Percentiles rank a stretch among this genome's conserved stretches.
Conservation (phyloP, 2,113 vertebrate genomes). For the Synchiropus splendidus region DNA sequence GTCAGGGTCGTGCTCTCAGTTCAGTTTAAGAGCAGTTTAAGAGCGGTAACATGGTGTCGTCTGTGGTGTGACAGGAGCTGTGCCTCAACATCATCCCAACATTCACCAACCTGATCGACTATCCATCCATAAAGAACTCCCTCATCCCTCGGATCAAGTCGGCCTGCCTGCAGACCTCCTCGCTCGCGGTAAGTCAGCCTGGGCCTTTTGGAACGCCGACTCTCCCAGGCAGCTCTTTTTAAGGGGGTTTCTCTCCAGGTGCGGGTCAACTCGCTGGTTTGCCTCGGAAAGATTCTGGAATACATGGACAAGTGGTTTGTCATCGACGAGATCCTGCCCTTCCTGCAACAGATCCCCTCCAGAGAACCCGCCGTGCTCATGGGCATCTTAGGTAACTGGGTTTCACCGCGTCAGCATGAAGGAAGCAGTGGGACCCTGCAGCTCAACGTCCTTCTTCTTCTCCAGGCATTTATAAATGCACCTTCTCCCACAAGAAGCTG, state of each 20-base stretch:
- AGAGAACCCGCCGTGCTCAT: slow-evolving; percentile 96
- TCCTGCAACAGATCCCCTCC: slow-evolving; percentile 95
- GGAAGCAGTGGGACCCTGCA: neutral
- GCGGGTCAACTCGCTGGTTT: slow-evolving; percentile 94
- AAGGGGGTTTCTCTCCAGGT: slow-evolving; percentile 62
- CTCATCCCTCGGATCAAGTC: slow-evolving; percentile 95
- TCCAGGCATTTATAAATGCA: slow-evolving; percentile 97
- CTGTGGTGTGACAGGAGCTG: slow-evolving; percentile 75
- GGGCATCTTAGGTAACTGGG: slow-evolving; percentile 86
- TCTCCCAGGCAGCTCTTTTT: neutral
- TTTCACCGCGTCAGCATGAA: neutral
- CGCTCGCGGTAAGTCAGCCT: slow-evolving; percentile 83
- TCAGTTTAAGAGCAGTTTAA: too few species aligned
- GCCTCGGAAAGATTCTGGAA: slow-evolving; percentile 95
- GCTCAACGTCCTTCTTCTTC: neutral
- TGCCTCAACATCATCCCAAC: slow-evolving; percentile 98
- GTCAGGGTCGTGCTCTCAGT: too few species aligned
- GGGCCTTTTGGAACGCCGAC: neutral
- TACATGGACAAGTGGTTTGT: slow-evolving; percentile 99
- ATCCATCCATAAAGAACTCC: slow-evolving; percentile 98
- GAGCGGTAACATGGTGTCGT: neutral
- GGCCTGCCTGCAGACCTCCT: slow-evolving; percentile 93
- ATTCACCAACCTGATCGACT: slow-evolving; percentile 97
- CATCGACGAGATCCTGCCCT: slow-evolving; percentile 93
- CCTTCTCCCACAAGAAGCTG: slow-evolving; percentile 94